phyloP scores from a whole-genome alignment of 2,113 vertebrate genomes.

The Nycticorax nycticorax region DNA sequence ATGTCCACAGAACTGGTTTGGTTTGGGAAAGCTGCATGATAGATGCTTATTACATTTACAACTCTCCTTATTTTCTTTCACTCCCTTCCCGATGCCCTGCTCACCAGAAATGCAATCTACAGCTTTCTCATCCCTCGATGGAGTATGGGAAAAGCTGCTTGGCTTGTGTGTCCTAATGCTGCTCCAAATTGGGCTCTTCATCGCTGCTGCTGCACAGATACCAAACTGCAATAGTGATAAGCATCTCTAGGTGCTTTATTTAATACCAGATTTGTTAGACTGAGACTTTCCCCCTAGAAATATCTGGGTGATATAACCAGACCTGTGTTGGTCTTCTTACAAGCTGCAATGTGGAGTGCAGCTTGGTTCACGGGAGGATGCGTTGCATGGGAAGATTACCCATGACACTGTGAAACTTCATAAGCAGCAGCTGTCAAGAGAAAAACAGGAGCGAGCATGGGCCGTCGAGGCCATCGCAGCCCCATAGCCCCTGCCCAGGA shows the following conservation, averaged over 20 bases:
- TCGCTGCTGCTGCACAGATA: not conserved
- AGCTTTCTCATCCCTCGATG: not conserved
- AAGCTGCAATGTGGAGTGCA: not conserved
- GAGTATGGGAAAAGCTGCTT: not conserved
- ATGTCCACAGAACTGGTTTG: not conserved
- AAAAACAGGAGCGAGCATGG: not conserved
- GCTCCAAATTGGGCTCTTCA: not conserved
- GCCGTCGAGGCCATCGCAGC: not conserved
- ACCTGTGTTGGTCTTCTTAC: not conserved
- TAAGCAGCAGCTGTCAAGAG: not conserved
- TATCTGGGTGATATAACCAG: not conserved
- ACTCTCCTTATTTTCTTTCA: not conserved
- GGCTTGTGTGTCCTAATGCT: not conserved
- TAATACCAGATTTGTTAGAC: not conserved
- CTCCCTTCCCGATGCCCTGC: not conserved
- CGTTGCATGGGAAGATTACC: not conserved
- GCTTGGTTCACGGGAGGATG: not conserved
- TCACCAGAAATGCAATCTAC: not conserved
- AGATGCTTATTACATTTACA: not conserved
- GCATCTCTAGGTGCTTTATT: not conserved
- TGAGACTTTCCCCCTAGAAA: not conserved
- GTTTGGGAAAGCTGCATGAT: not conserved
- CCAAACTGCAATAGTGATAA: not conserved
- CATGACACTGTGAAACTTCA: not conserved
- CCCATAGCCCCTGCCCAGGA: not conserved